Conservation (phyloP, 2,888 invertebrate species). For the Megalurothrips usitatus region DNA sequence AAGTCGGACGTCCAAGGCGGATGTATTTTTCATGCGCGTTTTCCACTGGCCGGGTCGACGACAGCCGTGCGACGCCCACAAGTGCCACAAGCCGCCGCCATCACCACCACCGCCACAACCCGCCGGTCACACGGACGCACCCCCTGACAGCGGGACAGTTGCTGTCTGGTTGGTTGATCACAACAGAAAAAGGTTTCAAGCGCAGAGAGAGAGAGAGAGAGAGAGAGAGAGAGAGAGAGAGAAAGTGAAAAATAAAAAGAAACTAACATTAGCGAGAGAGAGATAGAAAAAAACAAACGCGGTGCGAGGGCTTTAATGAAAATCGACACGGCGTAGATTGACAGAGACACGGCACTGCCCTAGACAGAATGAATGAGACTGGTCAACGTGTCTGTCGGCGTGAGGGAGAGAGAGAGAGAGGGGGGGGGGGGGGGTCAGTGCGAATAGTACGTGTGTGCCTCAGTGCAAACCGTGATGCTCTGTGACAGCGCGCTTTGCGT, state of each 20-base stretch:
- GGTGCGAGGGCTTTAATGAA: slow-evolving; percentile 2
- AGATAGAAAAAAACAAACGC: background rate
- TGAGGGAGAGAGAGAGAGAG: background rate
- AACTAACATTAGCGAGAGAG: too few relatives aligned
- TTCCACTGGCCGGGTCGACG: too few relatives aligned
- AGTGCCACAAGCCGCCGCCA: too few relatives aligned
- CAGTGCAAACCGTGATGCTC: background rate
- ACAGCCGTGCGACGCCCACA: too few relatives aligned
- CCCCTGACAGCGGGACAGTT: too few relatives aligned
- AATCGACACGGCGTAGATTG: slow-evolving; percentile 8
- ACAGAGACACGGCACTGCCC: background rate
- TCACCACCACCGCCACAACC: too few relatives aligned
- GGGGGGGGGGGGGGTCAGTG: background rate
- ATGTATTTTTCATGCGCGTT: too few relatives aligned
- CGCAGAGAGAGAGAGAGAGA: too few relatives aligned
- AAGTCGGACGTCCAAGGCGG: too few relatives aligned
- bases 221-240: background rate
- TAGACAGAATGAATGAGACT: background rate
- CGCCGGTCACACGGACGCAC: too few relatives aligned
- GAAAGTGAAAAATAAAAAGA: background rate
- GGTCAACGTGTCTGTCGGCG: background rate
- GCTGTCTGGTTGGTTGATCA: too few relatives aligned
- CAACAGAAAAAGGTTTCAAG: too few relatives aligned
- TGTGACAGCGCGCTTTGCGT: background rate
- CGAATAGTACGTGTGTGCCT: background rate